Evolutionary conservation across 2,888 invertebrate genomes (phyloP), one percentile per base, ranked within the genome.

Genomic region (Sinohyriopsis cumingii): DNA sequence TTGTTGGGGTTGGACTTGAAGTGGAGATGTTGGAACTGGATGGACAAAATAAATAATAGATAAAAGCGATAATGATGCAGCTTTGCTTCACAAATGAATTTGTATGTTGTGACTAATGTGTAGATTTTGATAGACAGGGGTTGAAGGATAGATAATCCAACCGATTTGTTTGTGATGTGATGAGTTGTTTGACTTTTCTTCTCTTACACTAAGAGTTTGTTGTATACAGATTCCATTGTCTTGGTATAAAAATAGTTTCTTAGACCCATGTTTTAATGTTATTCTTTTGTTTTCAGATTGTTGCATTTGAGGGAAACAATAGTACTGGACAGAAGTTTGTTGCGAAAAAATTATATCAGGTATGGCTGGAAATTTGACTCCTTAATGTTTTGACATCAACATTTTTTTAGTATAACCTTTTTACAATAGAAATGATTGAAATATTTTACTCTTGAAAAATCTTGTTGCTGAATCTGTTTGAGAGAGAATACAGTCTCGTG

Each of bases 261-360:
- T 18, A 57, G 24, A 18, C 24, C 22, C 7, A 24, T 18, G 24
- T 57, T 57, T 24, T 15, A 12, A 22, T 24, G 12, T 9, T 24
- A 9, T 57, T n/a, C 15, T 2, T 57, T 57, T 57, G 1, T 57
- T 24, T 67, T 20, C 75, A 89, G 88, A 92, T 94, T 64, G 93
- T 95, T 18, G 94, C 94, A 59, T 92, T 95, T 73, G 92, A 93
- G 67, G 96, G 95, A 0, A 91, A 92, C 7, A 95, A 95, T 89
- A 93, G 93, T 0, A 93, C 93, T 25, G 95, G 94, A 0, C 93
- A 93, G 82, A 91, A 91, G 68, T 92, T 96, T 74, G 88, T 93
- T 25, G 95, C 93, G 0, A 92, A 93, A 54, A 93, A 94, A 83
- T 89, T 96, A 5, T 93, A 92, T 84, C 89, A 91, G 78, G 89